Conservation (phyloP, 2,888 invertebrate genomes). For the Drosophila nigricruria region DNA sequence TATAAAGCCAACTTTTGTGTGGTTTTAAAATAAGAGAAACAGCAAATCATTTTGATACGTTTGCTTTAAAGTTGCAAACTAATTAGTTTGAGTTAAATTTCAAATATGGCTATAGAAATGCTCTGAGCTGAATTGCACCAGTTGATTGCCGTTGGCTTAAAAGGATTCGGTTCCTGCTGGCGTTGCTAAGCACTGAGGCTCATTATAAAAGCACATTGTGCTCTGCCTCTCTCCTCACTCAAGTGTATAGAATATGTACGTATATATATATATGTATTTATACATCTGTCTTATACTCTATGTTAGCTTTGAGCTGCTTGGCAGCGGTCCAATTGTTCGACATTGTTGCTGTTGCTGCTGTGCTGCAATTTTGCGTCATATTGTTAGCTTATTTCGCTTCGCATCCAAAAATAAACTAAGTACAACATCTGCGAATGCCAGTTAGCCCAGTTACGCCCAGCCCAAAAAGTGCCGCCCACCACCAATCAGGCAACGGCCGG, state of each 20-base stretch:
- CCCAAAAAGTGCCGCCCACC: conserved; percentile 39
- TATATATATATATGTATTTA: conserved; percentile 15
- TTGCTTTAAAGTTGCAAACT: background rate
- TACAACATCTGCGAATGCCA: conserved; percentile 23
- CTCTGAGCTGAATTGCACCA: conserved; percentile 5
- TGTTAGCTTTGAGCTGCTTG: conserved; percentile 45
- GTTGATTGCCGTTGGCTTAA: conserved; percentile 24
- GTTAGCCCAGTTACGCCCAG: conserved; percentile 8
- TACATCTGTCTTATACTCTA: conserved; percentile 9
- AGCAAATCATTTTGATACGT: too few relatives aligned
- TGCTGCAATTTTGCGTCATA: conserved; percentile 71
- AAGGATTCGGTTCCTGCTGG: conserved; percentile 25
- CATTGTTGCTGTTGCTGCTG: conserved; percentile 46
- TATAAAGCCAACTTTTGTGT: conserved; percentile 2
- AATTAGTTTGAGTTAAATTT: conserved; percentile 7
- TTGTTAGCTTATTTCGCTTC: conserved; percentile 71
- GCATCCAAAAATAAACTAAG: conserved; percentile 60
- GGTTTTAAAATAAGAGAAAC: background rate
- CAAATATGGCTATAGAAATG: background rate
- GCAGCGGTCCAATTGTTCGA: conserved; percentile 63
- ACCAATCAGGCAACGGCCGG: conserved; percentile 65
- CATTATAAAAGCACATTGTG: conserved; percentile 41
- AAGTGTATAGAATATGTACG: conserved; percentile 8
- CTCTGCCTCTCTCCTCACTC: background rate
- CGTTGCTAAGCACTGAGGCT: conserved; percentile 32